A percentile compares a stretch with the other conserved stretches of the same genome.
These are phyloP conservation scores for Gymnobelideus leadbeateri DNA, from an alignment of 2,113 vertebrate species.

Conservation along the genomic window DNA sequence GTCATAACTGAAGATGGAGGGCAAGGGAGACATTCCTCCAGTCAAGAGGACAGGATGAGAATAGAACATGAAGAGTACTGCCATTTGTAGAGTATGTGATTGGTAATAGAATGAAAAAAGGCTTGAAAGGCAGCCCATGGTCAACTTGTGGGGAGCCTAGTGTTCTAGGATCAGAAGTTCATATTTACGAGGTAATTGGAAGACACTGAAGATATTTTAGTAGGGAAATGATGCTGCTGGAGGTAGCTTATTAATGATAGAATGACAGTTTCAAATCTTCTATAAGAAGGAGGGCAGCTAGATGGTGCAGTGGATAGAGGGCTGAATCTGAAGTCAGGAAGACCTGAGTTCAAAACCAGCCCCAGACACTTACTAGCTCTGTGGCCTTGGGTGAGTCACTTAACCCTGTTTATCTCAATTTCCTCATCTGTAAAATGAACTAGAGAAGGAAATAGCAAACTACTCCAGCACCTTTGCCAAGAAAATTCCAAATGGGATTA, in stretches of 20 bases:
- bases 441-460: background rate
- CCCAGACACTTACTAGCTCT: background rate
- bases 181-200: background rate
- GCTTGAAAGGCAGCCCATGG: background rate
- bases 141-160: background rate
- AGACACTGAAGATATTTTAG: background rate
- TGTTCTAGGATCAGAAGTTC: background rate
- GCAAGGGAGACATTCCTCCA: background rate
- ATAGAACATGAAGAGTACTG: background rate
- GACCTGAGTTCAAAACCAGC: background rate
- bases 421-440: background rate
- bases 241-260: background rate
- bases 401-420: background rate
- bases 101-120: background rate
- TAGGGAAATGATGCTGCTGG: background rate
- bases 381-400: background rate
- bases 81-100: background rate
- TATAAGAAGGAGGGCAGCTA: background rate
- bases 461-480: background rate
- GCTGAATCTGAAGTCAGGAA: background rate
- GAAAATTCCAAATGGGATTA: background rate
- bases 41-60: background rate
- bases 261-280: background rate
- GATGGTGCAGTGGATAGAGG: background rate
- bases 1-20: background rate